Conservation (phyloP, 2,888 invertebrate genomes). For the Pseudanteris insignis region DNA sequence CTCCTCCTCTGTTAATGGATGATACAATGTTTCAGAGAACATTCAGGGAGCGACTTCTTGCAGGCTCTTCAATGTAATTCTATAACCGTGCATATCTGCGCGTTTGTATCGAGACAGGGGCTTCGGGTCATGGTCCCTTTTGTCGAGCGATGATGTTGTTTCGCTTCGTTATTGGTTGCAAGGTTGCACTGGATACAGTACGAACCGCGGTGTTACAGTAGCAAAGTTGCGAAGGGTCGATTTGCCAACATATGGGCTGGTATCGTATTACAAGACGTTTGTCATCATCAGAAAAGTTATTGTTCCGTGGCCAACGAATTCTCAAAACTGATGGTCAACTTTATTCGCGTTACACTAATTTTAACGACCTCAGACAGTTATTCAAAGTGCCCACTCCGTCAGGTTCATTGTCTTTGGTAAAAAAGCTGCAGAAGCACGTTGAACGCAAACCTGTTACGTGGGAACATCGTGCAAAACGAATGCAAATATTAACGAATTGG, state of each 20-base stretch:
- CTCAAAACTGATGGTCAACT: slow-evolving; percentile 51
- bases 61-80: slow-evolving; percentile 49
- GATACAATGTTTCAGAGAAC: slow-evolving; percentile 38
- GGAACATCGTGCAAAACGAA: slow-evolving; percentile 2
- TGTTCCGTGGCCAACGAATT: slow-evolving; percentile 55
- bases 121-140: slow-evolving; percentile 55
- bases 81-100: slow-evolving; percentile 56
- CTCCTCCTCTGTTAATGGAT: slow-evolving; percentile 34
- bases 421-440: slow-evolving; percentile 4
- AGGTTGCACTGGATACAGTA: slow-evolving; percentile 50
- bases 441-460: slow-evolving; percentile 35
- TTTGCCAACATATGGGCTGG: slow-evolving; percentile 59
- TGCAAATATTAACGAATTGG: no score
- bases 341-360: slow-evolving; percentile 41
- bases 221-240: slow-evolving; percentile 51
- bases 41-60: slow-evolving; percentile 47
- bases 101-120: slow-evolving; percentile 51
- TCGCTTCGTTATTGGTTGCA: slow-evolving; percentile 54
- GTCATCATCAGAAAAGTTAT: slow-evolving; percentile 64
- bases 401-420: slow-evolving; percentile 20
- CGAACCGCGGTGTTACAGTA: slow-evolving; percentile 47
- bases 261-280: slow-evolving; percentile 64
- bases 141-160: slow-evolving; percentile 48
- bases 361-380: slow-evolving; percentile 21
- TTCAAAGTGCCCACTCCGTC: slow-evolving; percentile 17